Evolutionary conservation across 2,888 invertebrate genomes (phyloP).

Genomic region (Thymelicus sylvestris): DNA sequence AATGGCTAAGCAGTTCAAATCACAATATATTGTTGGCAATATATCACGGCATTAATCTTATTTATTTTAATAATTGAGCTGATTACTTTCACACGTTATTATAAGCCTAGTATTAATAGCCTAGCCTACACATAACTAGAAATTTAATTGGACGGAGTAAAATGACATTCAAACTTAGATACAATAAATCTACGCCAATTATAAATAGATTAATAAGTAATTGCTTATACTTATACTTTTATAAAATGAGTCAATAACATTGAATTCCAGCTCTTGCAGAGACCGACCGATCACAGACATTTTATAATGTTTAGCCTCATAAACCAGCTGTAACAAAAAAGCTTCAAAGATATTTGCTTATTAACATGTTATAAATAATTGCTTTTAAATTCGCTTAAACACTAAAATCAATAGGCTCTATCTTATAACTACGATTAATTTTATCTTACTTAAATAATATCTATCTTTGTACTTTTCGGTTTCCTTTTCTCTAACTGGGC

Average conservation of each 20-base stretch:
- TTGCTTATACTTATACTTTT: neutral
- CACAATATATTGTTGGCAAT: neutral
- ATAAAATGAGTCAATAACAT: constrained; percentile 7
- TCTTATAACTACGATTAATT: neutral
- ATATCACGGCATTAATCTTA: neutral
- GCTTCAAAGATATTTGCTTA: neutral
- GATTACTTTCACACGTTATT: neutral
- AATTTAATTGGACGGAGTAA: neutral
- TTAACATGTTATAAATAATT: constrained; percentile 25
- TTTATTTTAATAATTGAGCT: neutral
- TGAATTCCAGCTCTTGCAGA: constrained; percentile 50
- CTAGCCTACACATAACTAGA: neutral
- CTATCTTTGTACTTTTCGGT: constrained; percentile 72
- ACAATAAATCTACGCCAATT: neutral
- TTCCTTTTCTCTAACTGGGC: constrained; percentile 43
- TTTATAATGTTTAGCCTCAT: constrained; percentile 53
- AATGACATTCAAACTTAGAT: neutral
- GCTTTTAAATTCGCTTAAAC: constrained; percentile 8
- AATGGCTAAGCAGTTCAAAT: constrained; percentile 15
- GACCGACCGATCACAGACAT: constrained; percentile 53
- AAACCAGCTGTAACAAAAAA: constrained; percentile 29
- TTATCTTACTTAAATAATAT: constrained; percentile 40
- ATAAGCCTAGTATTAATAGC: neutral
- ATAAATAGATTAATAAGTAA: no score
- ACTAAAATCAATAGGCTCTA: neutral